phyloP scores from a whole-genome alignment of 2,888 invertebrate genomes.

The Leucania comma region DNA sequence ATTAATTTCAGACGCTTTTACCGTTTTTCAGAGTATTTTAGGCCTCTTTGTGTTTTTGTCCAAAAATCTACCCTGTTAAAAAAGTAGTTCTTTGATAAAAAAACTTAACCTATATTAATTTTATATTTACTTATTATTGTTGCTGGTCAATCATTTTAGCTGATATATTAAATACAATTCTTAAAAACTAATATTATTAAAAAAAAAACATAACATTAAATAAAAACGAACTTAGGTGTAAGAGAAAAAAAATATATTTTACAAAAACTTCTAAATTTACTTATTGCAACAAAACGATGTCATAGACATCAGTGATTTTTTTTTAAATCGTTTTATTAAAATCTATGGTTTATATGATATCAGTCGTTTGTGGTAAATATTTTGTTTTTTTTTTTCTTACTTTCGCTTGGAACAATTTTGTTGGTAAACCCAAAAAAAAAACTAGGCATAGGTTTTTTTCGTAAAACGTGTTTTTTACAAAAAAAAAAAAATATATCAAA shows the following conservation, averaged over 20 bases:
- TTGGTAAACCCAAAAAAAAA: conserved; percentile 54
- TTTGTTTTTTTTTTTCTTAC: conserved; percentile 54
- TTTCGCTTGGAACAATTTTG: conserved; percentile 53
- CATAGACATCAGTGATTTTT: conserved; percentile 74
- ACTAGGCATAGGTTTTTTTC: conserved; percentile 22
- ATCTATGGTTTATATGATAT: conserved; percentile 70
- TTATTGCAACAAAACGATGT: conserved; percentile 85
- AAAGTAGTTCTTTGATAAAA: conserved; percentile 7
- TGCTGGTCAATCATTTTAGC: conserved; percentile 46
- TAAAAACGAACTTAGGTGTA: conserved; percentile 51
- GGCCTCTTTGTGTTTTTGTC: not conserved
- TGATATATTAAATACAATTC: conserved; percentile 35
- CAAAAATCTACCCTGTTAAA: conserved; percentile 3
- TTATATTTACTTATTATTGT: conserved; percentile 47
- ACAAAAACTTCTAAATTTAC: conserved; percentile 78
- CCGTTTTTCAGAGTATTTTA: not conserved
- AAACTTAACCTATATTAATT: conserved; percentile 46
- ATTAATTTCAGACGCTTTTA: no score
- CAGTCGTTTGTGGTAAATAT: conserved; percentile 76
- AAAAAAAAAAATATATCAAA: conserved; percentile 10
- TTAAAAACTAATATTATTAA: conserved; percentile 47
- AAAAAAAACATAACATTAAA: conserved; percentile 52
- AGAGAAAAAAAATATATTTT: conserved; percentile 74
- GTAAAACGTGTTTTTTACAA: conserved; percentile 35
- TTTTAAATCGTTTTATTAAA: conserved; percentile 62